Percentiles rank a stretch among this genome's conserved stretches.
These are phyloP conservation scores for Fragum whitleyi DNA, from an alignment of 2,888 invertebrate species.

Conservation along the genomic window DNA sequence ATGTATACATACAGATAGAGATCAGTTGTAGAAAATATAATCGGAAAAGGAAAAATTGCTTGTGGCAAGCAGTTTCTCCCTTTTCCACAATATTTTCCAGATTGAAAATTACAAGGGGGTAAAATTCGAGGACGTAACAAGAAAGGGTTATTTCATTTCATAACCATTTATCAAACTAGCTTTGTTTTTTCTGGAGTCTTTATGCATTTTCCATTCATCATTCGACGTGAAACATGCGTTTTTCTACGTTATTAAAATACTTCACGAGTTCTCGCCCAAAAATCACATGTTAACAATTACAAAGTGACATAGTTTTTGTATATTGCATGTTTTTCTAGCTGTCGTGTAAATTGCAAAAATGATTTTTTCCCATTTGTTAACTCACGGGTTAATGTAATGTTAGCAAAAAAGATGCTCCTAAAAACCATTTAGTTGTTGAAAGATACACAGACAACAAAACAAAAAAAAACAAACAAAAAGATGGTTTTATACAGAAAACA, in stretches of 20 bases:
- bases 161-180: neutral
- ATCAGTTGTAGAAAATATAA: too few relatives aligned
- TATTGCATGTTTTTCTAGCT: neutral
- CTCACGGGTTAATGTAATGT: neutral
- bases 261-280: neutral
- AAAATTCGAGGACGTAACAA: too few relatives aligned
- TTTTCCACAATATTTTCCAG: too few relatives aligned
- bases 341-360: neutral
- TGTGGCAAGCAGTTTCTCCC: too few relatives aligned
- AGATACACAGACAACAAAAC: too few relatives aligned
- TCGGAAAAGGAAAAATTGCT: too few relatives aligned
- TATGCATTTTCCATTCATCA: neutral
- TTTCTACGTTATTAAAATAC: neutral
- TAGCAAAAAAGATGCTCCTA: neutral
- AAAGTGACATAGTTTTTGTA: neutral
- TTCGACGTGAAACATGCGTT: neutral
- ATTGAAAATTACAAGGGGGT: too few relatives aligned
- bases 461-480: too few relatives aligned
- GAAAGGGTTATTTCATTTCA: neutral
- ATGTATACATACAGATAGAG: too few relatives aligned
- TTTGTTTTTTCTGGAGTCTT: neutral
- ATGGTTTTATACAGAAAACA: too few relatives aligned
- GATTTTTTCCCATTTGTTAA: neutral
- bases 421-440: neutral
- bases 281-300: slow-evolving; percentile 11